phyloP scores from a whole-genome alignment of 2,888 invertebrate genomes.

The Hirtodrosophila confusa region DNA sequence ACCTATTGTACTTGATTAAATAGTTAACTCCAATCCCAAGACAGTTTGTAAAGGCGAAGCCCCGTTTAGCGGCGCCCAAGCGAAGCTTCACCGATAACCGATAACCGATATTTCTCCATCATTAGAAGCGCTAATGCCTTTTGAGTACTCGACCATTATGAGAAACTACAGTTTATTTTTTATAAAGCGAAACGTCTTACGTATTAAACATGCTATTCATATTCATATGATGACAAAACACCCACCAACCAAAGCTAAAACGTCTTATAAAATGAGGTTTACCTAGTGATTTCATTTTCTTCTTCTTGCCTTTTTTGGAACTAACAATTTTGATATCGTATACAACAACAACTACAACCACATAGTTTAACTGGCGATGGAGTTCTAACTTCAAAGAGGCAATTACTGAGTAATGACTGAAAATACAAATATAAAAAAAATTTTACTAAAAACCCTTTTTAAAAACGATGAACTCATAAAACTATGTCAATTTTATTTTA shows the following conservation, averaged over 20 bases:
- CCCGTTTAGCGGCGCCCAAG: slow-evolving; percentile 38
- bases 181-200: slow-evolving; percentile 28
- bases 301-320: slow-evolving; percentile 76
- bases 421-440: slow-evolving; percentile 60
- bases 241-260: slow-evolving; percentile 55
- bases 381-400: slow-evolving; percentile 98
- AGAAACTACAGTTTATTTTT: slow-evolving; percentile 21
- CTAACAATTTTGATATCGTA: slow-evolving; percentile 75
- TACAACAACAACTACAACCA: slow-evolving; percentile 71
- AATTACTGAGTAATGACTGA: slow-evolving; percentile 88
- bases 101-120: slow-evolving; percentile 34
- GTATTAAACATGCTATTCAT: slow-evolving; percentile 49
- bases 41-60: slow-evolving; percentile 25
- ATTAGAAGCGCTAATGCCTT: slow-evolving; percentile 16
- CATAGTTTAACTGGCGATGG: slow-evolving; percentile 96
- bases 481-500: slow-evolving; percentile 74
- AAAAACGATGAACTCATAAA: slow-evolving; percentile 58
- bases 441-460: slow-evolving; percentile 48
- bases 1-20: slow-evolving; percentile 31
- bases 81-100: slow-evolving; percentile 67
- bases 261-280: slow-evolving; percentile 68
- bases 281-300: slow-evolving; percentile 72
- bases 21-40: slow-evolving; percentile 36
- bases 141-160: slow-evolving; percentile 8
- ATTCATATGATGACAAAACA: slow-evolving; percentile 46